These are phyloP conservation scores for Exaiptasia diaphana DNA, from an alignment of 64 coral and sea anemone species.

Conservation along the genomic window DNA sequence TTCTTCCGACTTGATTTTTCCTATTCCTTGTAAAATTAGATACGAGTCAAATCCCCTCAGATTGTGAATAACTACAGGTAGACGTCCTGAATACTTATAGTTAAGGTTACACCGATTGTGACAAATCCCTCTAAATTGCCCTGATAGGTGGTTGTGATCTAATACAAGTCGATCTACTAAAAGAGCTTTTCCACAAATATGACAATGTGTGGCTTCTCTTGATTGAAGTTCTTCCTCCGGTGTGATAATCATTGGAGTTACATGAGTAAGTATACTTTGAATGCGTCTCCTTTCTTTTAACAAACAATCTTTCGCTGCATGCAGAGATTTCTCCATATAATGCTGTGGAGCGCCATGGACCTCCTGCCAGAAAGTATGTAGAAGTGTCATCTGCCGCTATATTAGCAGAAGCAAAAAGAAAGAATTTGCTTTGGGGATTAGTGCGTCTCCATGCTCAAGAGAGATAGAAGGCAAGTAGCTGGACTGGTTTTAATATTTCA, in stretches of 20 bases:
- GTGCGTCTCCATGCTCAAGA: slow-evolving; percentile 37
- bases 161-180: not conserved
- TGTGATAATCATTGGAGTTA: slow-evolving; percentile 16
- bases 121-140: not conserved
- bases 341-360: slow-evolving; percentile 43
- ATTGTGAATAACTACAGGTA: slow-evolving; percentile 42
- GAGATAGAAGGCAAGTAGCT: slow-evolving; percentile 35
- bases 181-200: slow-evolving; percentile 51
- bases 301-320: not conserved
- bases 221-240: not conserved
- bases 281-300: slow-evolving; percentile 31
- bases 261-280: not conserved
- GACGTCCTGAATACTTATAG: not conserved
- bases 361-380: slow-evolving; percentile 17
- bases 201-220: slow-evolving; percentile 12
- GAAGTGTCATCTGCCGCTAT: slow-evolving; percentile 27
- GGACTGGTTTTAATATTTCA: slow-evolving; percentile 54
- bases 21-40: not conserved
- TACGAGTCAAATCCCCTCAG: too few relatives aligned
- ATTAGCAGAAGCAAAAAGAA: slow-evolving; percentile 33
- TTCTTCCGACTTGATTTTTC: not conserved
- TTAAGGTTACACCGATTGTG: slow-evolving; percentile 30
- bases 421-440: slow-evolving; percentile 48
- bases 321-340: slow-evolving; percentile 36
- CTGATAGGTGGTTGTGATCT: slow-evolving; percentile 17